Evolutionary conservation across 2,113 vertebrate species (phyloP).

Genomic region (Conger conger): DNA sequence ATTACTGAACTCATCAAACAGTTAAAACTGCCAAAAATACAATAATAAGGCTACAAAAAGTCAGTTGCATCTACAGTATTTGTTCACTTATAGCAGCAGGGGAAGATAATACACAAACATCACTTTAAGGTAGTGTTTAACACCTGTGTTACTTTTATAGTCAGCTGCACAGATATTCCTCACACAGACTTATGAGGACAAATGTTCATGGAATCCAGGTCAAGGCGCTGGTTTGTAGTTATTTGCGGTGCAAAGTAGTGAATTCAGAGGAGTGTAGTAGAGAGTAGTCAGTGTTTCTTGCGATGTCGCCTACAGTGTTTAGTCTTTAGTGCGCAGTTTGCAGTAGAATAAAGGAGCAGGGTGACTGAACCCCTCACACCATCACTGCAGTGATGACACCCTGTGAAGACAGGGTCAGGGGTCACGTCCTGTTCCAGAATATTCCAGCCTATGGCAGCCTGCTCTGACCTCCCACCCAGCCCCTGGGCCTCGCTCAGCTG

Average conservation of each 20-base stretch:
- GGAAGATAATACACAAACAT: too few species aligned
- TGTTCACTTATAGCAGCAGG: too few species aligned
- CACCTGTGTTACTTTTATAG: too few species aligned
- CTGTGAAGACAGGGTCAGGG: not conserved
- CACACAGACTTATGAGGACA: too few species aligned
- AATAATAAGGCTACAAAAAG: too few species aligned
- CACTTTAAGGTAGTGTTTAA: too few species aligned
- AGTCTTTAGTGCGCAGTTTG: not conserved
- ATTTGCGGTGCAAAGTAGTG: not conserved
- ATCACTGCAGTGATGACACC: not conserved
- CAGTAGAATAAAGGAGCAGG: not conserved
- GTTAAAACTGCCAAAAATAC: too few species aligned
- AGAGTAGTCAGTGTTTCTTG: not conserved
- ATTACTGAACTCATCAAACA: too few species aligned
- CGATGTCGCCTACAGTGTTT: not conserved
- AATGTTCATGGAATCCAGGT: too few species aligned
- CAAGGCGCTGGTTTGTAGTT: too few species aligned
- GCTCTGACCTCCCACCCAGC: not conserved
- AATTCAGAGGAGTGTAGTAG: not conserved
- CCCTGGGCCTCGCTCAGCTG: not conserved
- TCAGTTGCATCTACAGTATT: too few species aligned
- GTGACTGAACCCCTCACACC: not conserved
- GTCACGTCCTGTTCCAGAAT: not conserved
- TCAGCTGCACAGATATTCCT: too few species aligned
- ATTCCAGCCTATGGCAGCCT: conserved; percentile 4